Evolutionary conservation across 1,140 invertebrate species (phyloP).

Genomic region (Drosophila pectinifera): DNA sequence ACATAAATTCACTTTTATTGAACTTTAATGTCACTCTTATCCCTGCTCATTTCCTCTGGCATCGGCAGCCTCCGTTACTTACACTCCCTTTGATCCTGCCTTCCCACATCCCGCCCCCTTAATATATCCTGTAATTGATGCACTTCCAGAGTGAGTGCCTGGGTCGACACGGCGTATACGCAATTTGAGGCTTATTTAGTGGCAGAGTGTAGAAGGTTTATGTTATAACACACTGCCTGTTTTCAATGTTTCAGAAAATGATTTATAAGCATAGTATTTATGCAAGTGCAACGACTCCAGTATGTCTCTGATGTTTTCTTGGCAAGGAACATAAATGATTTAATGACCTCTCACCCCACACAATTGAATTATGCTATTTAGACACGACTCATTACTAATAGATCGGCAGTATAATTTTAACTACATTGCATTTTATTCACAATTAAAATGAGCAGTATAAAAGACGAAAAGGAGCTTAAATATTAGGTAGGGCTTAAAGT

Average conservation of each 20-base stretch:
- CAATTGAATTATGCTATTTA: slow-evolving; percentile 19
- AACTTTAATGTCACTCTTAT: slow-evolving; percentile 73
- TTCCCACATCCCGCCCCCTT: too few species aligned
- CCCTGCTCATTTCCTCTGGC: slow-evolving; percentile 36
- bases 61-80: background rate
- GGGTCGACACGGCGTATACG: slow-evolving; percentile 27
- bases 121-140: too few species aligned
- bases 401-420: slow-evolving; percentile 29
- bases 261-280: too few species aligned
- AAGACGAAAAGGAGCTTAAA: background rate
- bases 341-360: too few species aligned
- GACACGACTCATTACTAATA: slow-evolving; percentile 13
- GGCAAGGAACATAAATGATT: too few species aligned
- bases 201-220: background rate
- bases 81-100: background rate
- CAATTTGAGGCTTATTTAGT: slow-evolving; percentile 21
- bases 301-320: background rate
- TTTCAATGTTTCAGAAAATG: slow-evolving; percentile 4
- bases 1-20: slow-evolving; percentile 71
- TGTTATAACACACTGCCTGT: background rate
- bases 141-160: too few species aligned
- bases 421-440: slow-evolving; percentile 47
- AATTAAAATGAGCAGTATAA: slow-evolving; percentile 54
- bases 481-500: slow-evolving; percentile 27
- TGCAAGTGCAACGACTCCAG: background rate